Conservation (phyloP, 30 jellyfish, hydroid and myxozoan genomes). For the Aurelia aurita region DNA sequence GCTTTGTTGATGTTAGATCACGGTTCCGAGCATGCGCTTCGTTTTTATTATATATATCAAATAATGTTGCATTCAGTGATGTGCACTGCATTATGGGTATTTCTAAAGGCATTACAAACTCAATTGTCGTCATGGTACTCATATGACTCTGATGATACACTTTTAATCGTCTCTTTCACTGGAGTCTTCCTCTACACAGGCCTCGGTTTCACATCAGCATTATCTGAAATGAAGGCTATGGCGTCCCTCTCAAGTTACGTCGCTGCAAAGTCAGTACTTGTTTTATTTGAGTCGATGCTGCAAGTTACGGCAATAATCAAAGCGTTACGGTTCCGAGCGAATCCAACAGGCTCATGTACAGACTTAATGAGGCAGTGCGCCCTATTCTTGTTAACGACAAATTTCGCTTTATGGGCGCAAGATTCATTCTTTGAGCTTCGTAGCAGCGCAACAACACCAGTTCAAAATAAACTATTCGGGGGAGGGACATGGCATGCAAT, state of each 20-base stretch:
- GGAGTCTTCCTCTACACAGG: constrained; percentile 96
- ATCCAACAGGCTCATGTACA: constrained; percentile 58
- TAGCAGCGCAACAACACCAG: constrained; percentile 83
- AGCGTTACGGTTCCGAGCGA: constrained; percentile 87
- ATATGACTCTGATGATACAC: constrained; percentile 90
- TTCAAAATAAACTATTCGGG: constrained; percentile 83
- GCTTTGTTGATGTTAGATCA: constrained; percentile 88
- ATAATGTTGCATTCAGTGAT: constrained; percentile 83
- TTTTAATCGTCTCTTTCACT: constrained; percentile 86
- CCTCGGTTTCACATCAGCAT: constrained; percentile 90
- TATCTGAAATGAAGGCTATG: constrained; percentile 77
- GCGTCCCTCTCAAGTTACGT: constrained; percentile 54
- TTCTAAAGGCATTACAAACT: constrained; percentile 80
- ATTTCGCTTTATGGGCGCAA: constrained; percentile 95
- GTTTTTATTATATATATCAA: constrained; percentile 84
- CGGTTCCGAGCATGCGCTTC: constrained; percentile 83
- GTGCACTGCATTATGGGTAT: constrained; percentile 87
- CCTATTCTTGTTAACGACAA: constrained; percentile 83
- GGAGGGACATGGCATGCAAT: constrained; percentile 87
- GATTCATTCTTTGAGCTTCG: constrained; percentile 95
- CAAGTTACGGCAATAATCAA: constrained; percentile 93
- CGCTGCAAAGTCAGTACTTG: constrained; percentile 81
- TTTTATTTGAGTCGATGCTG: constrained; percentile 85
- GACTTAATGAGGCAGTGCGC: constrained; percentile 88
- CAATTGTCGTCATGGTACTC: constrained; percentile 91